Conservation (phyloP, 2,888 invertebrate species). For the Muschampia plurimacula region DNA sequence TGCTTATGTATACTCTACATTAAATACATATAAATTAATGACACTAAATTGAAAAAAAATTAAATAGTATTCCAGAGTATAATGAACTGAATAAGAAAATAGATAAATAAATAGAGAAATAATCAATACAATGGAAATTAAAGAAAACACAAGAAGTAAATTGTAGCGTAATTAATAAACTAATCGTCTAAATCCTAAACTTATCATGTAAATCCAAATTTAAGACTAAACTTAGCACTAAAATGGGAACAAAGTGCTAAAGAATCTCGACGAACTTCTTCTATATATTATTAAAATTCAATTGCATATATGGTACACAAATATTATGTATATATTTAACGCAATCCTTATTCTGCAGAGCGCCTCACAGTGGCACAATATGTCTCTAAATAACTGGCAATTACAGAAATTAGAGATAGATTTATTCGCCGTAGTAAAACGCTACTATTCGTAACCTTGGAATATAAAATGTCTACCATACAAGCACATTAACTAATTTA, state of each 20-base stretch:
- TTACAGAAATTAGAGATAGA: neutral
- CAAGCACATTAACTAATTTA: too few species aligned
- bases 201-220: neutral
- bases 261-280: neutral
- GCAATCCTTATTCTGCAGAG: slow-evolving; percentile 14
- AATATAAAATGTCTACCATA: too few species aligned
- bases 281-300: neutral
- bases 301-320: neutral
- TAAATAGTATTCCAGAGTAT: neutral
- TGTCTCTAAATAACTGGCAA: neutral
- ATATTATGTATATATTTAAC: slow-evolving; percentile 2
- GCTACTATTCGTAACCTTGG: neutral
- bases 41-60: neutral
- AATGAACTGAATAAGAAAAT: neutral
- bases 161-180: neutral
- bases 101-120: neutral
- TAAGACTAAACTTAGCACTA: slow-evolving; percentile 7
- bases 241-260: slow-evolving; percentile 8
- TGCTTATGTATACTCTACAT: too few species aligned
- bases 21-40: too few species aligned
- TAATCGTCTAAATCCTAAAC: neutral
- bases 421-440: neutral
- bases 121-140: neutral
- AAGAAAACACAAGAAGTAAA: neutral
- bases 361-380: slow-evolving; percentile 8